Base-by-base conservation (phyloP, 2,888 invertebrate species). In the Cheilosia grossa region DNA sequence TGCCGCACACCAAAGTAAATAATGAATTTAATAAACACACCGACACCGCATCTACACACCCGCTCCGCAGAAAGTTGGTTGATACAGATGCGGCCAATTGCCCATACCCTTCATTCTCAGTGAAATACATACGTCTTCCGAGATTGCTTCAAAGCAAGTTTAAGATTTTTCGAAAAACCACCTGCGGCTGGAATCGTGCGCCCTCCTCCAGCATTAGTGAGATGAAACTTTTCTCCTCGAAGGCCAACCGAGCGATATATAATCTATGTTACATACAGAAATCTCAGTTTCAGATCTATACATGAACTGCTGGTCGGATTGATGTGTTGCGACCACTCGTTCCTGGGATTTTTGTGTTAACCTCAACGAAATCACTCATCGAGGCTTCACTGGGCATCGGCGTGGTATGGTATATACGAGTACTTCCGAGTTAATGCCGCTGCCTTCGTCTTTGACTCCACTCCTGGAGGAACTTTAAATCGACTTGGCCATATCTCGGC, bases 71-170 rank as follows among this genome's bases (percentile, higher is more conserved):
- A 33, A 10, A 0, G 33, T 10, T 33, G 0, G 2, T 7, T 40
- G 53, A 67, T 53, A 42, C 58, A 59, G 17, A 77, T 53, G 67
- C 33, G 59, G 67, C 67, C 58, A 75, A 66, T 75, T 66, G 49
- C 49, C 9, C 49, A 74, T 13, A 37, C n/a, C 27, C 21, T 15
- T 1, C 30, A 42, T 24, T n/a, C 58, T 24, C 66, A 51, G 51
- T 24, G n/a, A 7, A 42, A 30, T 10, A 44, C 42, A 59, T 24
- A 13, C 49, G 27, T 40, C n/a, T 17, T 40, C 51, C 51, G 64
- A 82, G 70, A 69, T 78, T 82, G 72, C 82, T 78, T 73, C 54
- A 67, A 82, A 82, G 78, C 72, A 66, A 82, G 77, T 72, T 79
- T 73, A 78, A 83, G 63, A 73, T 78, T 69, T 75, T 69, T 58